Conservation (phyloP, 2,888 invertebrate genomes). For the Phasia obesa region DNA sequence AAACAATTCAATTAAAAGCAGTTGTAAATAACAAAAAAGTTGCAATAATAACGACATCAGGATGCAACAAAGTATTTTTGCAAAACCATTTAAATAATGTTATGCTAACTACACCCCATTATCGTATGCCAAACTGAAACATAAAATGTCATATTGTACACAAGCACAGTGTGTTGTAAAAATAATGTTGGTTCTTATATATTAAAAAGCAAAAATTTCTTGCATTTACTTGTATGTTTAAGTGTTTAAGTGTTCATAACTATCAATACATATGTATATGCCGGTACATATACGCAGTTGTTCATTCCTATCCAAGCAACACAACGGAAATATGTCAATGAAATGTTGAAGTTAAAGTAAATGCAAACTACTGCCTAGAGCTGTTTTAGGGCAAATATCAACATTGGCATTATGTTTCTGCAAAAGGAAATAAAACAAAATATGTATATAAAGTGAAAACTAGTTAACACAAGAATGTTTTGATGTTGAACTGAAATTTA, state of each 20-base stretch:
- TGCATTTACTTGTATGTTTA: neutral
- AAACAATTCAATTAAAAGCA: slow-evolving; percentile 54
- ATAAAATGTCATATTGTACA: slow-evolving; percentile 6
- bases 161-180: neutral
- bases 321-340: slow-evolving; percentile 54
- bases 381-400: slow-evolving; percentile 67
- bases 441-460: slow-evolving; percentile 48
- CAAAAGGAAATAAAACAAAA: slow-evolving; percentile 36
- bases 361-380: slow-evolving; percentile 59
- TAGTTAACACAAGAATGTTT: slow-evolving; percentile 62
- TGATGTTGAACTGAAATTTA: slow-evolving; percentile 52
- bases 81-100: slow-evolving; percentile 50
- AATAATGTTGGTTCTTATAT: neutral
- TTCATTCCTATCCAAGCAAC: neutral
- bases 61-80: slow-evolving; percentile 19
- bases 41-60: slow-evolving; percentile 14
- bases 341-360: slow-evolving; percentile 53
- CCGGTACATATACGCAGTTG: slow-evolving; percentile 9
- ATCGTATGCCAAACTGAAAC: slow-evolving; percentile 23
- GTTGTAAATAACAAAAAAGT: slow-evolving; percentile 35
- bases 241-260: slow-evolving; percentile 3
- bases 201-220: neutral
- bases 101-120: slow-evolving; percentile 41
- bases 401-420: slow-evolving; percentile 58
- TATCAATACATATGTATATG: neutral